Evolutionary conservation across 2,113 vertebrate species (phyloP).

Genomic region (Mastomys natalensis): DNA sequence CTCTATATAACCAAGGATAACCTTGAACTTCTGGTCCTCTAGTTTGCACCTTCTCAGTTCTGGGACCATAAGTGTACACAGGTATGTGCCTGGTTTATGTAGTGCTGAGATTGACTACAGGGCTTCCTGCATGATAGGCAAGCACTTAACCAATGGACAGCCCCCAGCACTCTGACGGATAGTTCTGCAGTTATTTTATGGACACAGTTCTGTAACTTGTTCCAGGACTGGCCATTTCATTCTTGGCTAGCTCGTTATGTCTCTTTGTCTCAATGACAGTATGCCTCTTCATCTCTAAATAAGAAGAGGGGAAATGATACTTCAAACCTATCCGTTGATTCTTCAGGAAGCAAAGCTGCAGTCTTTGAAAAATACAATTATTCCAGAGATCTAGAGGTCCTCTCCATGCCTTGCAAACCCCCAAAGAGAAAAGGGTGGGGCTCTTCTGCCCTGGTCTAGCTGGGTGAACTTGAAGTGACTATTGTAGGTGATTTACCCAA

Average conservation of each 20-base stretch:
- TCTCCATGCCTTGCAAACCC: background rate
- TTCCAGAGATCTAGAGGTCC: background rate
- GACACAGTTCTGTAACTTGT: background rate
- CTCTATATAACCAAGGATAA: background rate
- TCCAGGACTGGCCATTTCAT: background rate
- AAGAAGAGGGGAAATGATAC: background rate
- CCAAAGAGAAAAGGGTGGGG: background rate
- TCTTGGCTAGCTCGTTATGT: background rate
- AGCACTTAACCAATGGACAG: background rate
- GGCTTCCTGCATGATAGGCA: background rate
- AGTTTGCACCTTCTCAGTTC: background rate
- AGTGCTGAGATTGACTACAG: background rate
- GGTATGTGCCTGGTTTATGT: background rate
- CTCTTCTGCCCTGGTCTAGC: background rate
- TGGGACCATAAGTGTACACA: background rate
- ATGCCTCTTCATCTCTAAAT: background rate
- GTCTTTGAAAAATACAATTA: background rate
- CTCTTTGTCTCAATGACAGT: too few species aligned
- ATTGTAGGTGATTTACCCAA: background rate
- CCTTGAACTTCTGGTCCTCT: background rate
- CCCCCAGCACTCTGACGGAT: background rate
- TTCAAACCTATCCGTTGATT: too few species aligned
- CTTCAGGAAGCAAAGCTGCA: background rate
- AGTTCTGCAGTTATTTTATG: background rate
- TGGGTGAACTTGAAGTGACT: background rate